Conservation (phyloP, 2,888 invertebrate species). For the Lacanobia wlatinum region DNA sequence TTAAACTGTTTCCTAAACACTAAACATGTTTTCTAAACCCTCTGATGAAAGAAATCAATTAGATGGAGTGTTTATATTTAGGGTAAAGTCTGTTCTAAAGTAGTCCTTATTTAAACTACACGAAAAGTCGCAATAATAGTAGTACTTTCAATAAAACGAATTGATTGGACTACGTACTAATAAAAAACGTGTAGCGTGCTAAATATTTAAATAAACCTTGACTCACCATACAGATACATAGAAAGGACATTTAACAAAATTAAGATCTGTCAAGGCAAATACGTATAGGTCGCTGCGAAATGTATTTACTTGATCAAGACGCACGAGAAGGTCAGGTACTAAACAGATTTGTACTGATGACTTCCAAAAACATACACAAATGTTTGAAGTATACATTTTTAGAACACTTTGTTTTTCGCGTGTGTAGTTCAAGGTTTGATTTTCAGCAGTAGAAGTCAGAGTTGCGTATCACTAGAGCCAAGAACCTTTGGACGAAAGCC, state of each 20-base stretch:
- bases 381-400: conserved; percentile 38
- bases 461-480: conserved; percentile 72
- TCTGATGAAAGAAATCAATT: conserved; percentile 42
- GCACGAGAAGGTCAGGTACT: conserved; percentile 42
- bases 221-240: conserved; percentile 41
- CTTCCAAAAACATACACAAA: conserved; percentile 47
- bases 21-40: conserved; percentile 35
- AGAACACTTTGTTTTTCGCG: conserved; percentile 66
- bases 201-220: conserved; percentile 57
- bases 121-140: conserved; percentile 20
- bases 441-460: conserved; percentile 66
- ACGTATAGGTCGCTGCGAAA: conserved; percentile 24
- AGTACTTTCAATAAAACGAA: conserved; percentile 17
- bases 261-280: conserved; percentile 56
- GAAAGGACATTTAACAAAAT: conserved; percentile 55
- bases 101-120: conserved; percentile 23
- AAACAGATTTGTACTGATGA: conserved; percentile 33
- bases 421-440: conserved; percentile 75
- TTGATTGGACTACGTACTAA: conserved; percentile 16
- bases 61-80: conserved; percentile 27
- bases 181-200: conserved; percentile 44
- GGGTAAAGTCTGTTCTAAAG: conserved; percentile 22
- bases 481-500: conserved; percentile 79
- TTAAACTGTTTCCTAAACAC: conserved; percentile 10
- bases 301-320: conserved; percentile 36